Evolutionary conservation across 2,797 vertebrate genomes (phyloP).

Genomic region (Enteromius paludinosus): DNA sequence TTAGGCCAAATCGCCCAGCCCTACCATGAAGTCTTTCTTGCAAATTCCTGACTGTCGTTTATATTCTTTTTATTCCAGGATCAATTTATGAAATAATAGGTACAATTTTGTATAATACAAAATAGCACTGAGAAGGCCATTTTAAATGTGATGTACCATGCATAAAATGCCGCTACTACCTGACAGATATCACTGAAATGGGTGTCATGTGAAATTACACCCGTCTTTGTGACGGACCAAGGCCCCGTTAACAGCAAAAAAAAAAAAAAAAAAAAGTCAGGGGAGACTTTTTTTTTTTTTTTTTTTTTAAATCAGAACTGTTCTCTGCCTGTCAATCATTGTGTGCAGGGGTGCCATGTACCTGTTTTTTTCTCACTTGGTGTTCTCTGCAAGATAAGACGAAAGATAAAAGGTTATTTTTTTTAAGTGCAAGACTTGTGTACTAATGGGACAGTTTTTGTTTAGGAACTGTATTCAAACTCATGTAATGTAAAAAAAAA

Average conservation of each 20-base stretch:
- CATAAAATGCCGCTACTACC: neutral
- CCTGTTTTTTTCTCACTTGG: neutral
- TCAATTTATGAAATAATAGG: conserved; percentile 3
- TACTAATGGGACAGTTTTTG: neutral
- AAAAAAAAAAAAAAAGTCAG: neutral
- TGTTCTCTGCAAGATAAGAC: neutral
- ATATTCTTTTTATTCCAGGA: neutral
- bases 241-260: neutral
- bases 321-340: neutral
- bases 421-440: neutral
- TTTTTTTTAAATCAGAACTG: neutral
- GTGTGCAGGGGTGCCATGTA: neutral
- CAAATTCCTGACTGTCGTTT: neutral
- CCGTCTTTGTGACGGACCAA: conserved; percentile 3
- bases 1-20: too few relatives aligned
- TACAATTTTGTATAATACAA: neutral
- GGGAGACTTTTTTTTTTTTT: neutral
- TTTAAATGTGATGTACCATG: neutral
- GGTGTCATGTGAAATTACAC: conserved; percentile 6
- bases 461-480: neutral
- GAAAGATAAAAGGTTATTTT: neutral
- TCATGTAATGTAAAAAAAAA: neutral
- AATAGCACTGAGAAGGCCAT: neutral
- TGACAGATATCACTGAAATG: conserved; percentile 6
- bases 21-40: neutral